Conservation (phyloP, 1,140 invertebrate genomes). For the Musca domestica region DNA sequence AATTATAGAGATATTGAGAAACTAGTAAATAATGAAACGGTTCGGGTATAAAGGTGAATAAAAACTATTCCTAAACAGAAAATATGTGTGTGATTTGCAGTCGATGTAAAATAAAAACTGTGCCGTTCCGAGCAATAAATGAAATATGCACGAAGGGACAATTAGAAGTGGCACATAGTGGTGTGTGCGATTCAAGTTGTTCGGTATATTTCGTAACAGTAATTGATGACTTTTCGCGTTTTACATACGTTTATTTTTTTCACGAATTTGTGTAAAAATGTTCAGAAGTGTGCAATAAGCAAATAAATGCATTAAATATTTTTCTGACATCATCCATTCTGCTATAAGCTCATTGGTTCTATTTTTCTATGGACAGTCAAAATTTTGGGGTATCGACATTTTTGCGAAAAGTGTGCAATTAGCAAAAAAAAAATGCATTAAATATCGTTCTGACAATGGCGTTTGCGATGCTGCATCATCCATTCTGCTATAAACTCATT, state of each 20-base stretch:
- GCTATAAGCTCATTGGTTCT: no score
- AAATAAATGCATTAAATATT: no score
- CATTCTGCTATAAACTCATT: no score
- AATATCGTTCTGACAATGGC: no score
- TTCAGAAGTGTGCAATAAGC: no score
- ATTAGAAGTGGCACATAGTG: slow-evolving; percentile 25
- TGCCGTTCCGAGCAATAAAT: neutral
- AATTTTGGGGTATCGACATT: no score
- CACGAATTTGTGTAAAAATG: no score
- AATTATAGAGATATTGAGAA: neutral
- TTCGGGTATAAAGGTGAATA: slow-evolving; percentile 8
- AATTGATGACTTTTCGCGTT: slow-evolving; percentile 36
- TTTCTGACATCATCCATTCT: no score
- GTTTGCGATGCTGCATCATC: no score
- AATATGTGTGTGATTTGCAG: slow-evolving; percentile 1
- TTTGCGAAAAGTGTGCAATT: no score
- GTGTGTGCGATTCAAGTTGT: slow-evolving; percentile 46
- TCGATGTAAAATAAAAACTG: neutral
- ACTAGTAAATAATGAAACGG: slow-evolving; percentile 6
- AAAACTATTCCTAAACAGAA: neutral
- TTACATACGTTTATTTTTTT: slow-evolving; percentile 15
- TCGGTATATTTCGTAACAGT: slow-evolving; percentile 40
- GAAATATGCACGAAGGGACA: neutral
- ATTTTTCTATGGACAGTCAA: no score
- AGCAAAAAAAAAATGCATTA: no score